These are phyloP conservation scores for Centrocercus urophasianus DNA, from an alignment of 2,113 vertebrate species.

Conservation along the genomic window DNA sequence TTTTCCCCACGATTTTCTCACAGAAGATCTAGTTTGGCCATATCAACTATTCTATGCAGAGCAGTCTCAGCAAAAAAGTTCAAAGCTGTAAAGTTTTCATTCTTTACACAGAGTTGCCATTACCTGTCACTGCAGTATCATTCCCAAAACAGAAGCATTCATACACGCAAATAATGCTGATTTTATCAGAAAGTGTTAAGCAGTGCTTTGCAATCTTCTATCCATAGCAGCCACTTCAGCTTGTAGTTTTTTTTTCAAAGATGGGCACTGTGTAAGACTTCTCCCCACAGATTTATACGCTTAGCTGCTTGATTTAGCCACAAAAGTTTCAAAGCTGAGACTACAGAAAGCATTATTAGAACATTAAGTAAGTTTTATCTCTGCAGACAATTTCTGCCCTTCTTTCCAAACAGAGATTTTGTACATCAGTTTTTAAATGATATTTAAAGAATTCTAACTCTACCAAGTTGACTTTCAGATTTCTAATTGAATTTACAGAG, in stretches of 20 bases:
- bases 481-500: not conserved
- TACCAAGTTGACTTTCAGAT: not conserved
- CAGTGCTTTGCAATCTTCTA: not conserved
- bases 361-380: not conserved
- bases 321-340: not conserved
- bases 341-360: not conserved
- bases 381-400: not conserved
- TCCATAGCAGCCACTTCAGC: rapidly evolving
- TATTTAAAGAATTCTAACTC: not conserved
- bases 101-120: not conserved
- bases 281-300: not conserved
- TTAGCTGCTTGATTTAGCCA: not conserved
- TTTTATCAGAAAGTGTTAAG: not conserved
- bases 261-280: not conserved
- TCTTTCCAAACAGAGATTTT: not conserved
- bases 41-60: not conserved
- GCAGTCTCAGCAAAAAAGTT: not conserved
- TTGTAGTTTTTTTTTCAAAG: not conserved
- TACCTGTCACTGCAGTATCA: not conserved
- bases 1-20: not conserved
- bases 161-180: not conserved
- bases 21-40: not conserved
- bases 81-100: not conserved
- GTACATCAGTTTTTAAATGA: not conserved
- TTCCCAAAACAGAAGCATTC: not conserved